Evolutionary conservation across 2,797 vertebrate genomes (phyloP), one percentile per base, ranked within the genome.

Genomic region (Myotis vivesi): DNA sequence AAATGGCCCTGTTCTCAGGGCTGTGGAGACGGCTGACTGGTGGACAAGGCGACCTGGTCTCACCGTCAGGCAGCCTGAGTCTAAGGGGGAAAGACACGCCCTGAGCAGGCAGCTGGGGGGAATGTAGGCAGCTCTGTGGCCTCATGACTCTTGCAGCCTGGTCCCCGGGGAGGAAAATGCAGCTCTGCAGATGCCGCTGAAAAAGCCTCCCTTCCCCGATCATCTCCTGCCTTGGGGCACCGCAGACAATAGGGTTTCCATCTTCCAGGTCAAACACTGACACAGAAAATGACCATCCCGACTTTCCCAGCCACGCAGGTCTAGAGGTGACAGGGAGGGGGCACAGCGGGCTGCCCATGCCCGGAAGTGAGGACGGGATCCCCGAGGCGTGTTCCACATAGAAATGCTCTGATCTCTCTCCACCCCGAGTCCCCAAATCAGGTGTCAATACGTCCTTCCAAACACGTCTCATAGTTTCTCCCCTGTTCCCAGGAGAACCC

Each of bases 91-190:
- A 46, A 77, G 55, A 73, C 23, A 46, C 33, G 10, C 25, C 38
- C 28, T 36, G 36, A 71, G 16, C 16, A 49, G 79, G 23, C 9
- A 16, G 17, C 22, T 64, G 16, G 69, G 3, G 36, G 53, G 5
- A 13, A 4, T 1, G 1, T 2, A 16, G 44, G 25, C 8, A 28
- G 16, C 0, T 79, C 3, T 19, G 9, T 71, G 15, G 2, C 2
- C 53, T 44, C 46, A 0, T 5, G 55, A 30, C 16, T 15, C 51
- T 41, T 17, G 12, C 41, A 36, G 62, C 6, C 15, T 36, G n/a
- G 57, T 46, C 23, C 7, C 66, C 38, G 8, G 23, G 7, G 53
- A 22, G 69, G 28, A 81, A 62, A 81, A 88, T 2, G 4, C 3
- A 49, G 19, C 28, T 20, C 66, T 64, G 23, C 30, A 10, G 8